These are phyloP conservation scores for Caenorhabditis angaria DNA, from an alignment of 2,888 invertebrate genomes.

Conservation along the genomic window DNA sequence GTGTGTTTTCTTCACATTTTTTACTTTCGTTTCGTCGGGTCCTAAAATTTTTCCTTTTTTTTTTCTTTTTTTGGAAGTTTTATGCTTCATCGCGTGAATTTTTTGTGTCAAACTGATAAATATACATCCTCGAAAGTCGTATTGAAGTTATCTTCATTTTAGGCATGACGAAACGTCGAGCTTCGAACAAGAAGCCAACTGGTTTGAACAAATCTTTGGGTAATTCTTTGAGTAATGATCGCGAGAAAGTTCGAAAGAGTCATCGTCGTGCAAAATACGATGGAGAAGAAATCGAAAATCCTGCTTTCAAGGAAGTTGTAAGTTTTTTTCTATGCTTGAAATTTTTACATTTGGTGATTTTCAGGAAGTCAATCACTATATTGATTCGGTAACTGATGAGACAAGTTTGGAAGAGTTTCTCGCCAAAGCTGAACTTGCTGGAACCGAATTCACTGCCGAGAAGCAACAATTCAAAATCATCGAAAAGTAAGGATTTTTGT, in stretches of 20 bases:
- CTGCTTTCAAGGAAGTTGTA: conserved; percentile 61
- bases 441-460: conserved; percentile 84
- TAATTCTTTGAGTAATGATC: conserved; percentile 61
- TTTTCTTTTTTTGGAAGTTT: conserved; percentile 29
- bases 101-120: too few relatives aligned
- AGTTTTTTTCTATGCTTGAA: conserved; percentile 27
- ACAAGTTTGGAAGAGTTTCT: conserved; percentile 86
- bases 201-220: conserved; percentile 68
- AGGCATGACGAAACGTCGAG: conserved; percentile 67
- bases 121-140: not conserved
- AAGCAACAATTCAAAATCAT: conserved; percentile 63
- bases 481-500: conserved; percentile 53
- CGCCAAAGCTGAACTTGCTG: conserved; percentile 91
- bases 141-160: conserved; percentile 3
- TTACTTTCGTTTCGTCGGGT: conserved; percentile 8
- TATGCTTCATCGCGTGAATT: not conserved
- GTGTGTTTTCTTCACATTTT: conserved; percentile 13
- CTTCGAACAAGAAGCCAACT: conserved; percentile 62
- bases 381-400: conserved; percentile 70
- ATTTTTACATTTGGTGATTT: conserved; percentile 14
- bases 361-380: conserved; percentile 52
- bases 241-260: conserved; percentile 47
- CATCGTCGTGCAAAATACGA: conserved; percentile 55
- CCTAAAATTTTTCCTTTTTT: conserved; percentile 48
- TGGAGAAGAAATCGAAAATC: conserved; percentile 60